A percentile compares a stretch with the other conserved stretches of the same genome.
phyloP scores from a whole-genome alignment of 1,140 invertebrate species.

The Lasioglossum albipes region DNA sequence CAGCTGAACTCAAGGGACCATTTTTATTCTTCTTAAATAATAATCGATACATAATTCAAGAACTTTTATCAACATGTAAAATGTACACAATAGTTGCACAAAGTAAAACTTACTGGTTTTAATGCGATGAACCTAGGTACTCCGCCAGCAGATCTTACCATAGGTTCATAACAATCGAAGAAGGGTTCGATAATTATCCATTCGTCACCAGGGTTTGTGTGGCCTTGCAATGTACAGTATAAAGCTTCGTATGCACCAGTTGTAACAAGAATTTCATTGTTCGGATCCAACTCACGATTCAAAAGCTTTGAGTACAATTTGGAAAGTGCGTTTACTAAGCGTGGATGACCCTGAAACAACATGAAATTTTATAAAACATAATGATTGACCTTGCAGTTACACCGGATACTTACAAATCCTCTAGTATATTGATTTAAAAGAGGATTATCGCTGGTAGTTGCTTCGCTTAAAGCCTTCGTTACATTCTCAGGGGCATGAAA shows the following conservation, averaged over 20 bases:
- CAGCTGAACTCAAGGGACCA: conserved; percentile 84
- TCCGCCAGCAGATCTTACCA: conserved; percentile 94
- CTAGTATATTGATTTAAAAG: conserved; percentile 95
- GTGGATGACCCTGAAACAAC: conserved; percentile 92
- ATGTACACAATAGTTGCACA: neutral
- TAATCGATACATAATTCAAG: neutral
- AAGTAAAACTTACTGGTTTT: conserved; percentile 84
- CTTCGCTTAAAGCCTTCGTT: conserved; percentile 87
- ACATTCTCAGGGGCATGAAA: conserved; percentile 93
- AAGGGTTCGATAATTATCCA: conserved; percentile 99
- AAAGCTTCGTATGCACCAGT: conserved; percentile 96
- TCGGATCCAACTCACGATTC: conserved; percentile 87
- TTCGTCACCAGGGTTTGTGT: conserved; percentile 92
- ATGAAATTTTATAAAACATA: neutral
- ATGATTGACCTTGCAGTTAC: conserved; percentile 5
- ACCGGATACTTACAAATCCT: conserved; percentile 86
- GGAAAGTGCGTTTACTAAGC: conserved; percentile 90
- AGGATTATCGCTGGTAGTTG: conserved; percentile 85
- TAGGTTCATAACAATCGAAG: conserved; percentile 98
- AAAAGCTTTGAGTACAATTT: conserved; percentile 92
- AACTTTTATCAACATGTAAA: neutral
- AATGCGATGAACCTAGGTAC: conserved; percentile 93
- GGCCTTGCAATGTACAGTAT: conserved; percentile 90
- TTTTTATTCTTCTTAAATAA: conserved; percentile 74
- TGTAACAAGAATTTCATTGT: conserved; percentile 93